Evolutionary conservation across 2,113 vertebrate genomes (phyloP).

Genomic region (Galeopterus variegatus): DNA sequence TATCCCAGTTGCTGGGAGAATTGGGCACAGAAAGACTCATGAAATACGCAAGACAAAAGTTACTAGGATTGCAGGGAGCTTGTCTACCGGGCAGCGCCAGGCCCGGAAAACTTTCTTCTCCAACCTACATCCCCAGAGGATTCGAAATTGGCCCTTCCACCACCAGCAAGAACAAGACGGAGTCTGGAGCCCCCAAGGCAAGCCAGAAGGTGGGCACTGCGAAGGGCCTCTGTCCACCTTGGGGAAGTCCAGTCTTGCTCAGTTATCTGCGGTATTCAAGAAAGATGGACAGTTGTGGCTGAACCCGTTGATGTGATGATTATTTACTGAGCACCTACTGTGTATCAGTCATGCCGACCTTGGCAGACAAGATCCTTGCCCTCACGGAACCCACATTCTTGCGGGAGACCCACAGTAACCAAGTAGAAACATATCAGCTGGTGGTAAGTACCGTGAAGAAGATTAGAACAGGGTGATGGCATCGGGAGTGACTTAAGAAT

Average conservation of each 20-base stretch:
- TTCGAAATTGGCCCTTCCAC: not conserved
- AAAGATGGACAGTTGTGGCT: not conserved
- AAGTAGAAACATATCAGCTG: not conserved
- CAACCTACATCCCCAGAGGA: not conserved
- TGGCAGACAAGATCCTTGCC: not conserved
- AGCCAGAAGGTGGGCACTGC: rapidly evolving
- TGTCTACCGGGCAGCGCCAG: not conserved
- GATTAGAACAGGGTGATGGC: not conserved
- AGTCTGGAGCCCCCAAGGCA: not conserved
- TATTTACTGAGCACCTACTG: not conserved
- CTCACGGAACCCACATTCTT: rapidly evolving
- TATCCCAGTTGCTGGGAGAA: conserved; percentile 63
- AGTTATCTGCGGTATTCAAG: not conserved
- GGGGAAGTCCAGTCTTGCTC: not conserved
- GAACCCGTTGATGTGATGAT: not conserved
- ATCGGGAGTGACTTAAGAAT: not conserved
- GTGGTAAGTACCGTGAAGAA: conserved; percentile 7
- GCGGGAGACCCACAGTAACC: not conserved
- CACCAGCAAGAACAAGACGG: too few relatives aligned
- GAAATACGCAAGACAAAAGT: conserved; percentile 47
- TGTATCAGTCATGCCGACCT: rapidly evolving
- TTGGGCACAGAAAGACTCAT: not conserved
- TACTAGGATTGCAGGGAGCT: not conserved
- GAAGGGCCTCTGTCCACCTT: not conserved
- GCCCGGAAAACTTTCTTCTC: not conserved